phyloP scores from a whole-genome alignment of 2,113 vertebrate genomes.

The Loxodonta africana region DNA sequence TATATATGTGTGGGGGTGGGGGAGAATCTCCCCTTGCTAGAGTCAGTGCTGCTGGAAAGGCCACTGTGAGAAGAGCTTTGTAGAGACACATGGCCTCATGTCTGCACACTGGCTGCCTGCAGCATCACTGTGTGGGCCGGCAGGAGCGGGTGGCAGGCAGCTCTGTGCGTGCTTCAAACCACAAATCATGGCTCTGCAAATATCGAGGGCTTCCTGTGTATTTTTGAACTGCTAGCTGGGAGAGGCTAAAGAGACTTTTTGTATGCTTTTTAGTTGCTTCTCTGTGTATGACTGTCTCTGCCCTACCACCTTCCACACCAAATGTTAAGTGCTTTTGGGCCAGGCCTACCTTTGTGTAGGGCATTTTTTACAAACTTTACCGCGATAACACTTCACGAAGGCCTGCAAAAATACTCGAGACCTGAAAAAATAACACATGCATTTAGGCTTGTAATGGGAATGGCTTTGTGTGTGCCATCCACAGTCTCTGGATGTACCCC shows the following conservation, averaged over 20 bases:
- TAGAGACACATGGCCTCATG: neutral
- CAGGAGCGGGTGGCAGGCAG: neutral
- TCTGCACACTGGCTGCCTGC: neutral
- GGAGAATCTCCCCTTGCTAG: neutral
- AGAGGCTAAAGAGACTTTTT: conserved; percentile 64
- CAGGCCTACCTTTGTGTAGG: neutral
- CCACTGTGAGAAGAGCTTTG: neutral
- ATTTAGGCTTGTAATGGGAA: neutral
- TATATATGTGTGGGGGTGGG: neutral
- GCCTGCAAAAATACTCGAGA: too few relatives aligned
- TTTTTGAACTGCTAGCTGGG: conserved; percentile 63
- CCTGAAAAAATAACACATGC: too few relatives aligned
- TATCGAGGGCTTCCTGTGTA: conserved; percentile 73
- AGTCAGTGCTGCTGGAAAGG: conserved; percentile 16
- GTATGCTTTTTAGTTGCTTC: conserved; percentile 22
- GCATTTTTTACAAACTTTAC: neutral
- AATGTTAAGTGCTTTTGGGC: neutral
- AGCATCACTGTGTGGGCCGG: conserved; percentile 49
- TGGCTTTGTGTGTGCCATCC: neutral
- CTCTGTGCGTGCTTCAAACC: conserved; percentile 57
- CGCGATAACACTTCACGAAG: too few relatives aligned
- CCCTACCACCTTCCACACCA: neutral
- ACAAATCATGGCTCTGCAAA: conserved; percentile 75
- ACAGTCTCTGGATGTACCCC: neutral
- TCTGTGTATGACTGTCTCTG: neutral